These are phyloP conservation scores for Peromyscus melanophrys DNA, from an alignment of 2,797 vertebrate genomes.

Conservation along the genomic window DNA sequence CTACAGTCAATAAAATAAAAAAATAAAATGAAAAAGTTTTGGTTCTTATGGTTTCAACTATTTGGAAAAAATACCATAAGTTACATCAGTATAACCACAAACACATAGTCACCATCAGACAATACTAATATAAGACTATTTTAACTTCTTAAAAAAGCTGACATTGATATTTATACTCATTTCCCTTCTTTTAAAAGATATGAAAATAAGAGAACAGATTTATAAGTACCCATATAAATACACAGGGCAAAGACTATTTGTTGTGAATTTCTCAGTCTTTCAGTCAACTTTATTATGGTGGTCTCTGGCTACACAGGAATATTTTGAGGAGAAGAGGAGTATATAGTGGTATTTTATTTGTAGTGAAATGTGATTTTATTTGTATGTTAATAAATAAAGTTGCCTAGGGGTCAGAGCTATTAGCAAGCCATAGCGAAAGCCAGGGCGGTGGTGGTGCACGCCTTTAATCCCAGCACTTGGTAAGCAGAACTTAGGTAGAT, in stretches of 20 bases:
- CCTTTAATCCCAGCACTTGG: no score
- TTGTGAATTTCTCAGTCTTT: constrained; percentile 53
- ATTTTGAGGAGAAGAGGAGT: constrained; percentile 16
- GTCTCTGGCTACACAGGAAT: background rate
- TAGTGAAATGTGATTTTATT: no score
- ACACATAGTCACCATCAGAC: constrained; percentile 10
- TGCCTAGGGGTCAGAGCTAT: no score
- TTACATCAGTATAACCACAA: background rate
- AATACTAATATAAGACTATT: constrained; percentile 19
- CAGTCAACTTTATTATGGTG: constrained; percentile 3
- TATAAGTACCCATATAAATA: background rate
- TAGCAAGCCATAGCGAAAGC: no score
- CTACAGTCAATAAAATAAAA: constrained; percentile 50
- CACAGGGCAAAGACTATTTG: background rate
- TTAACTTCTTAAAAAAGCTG: constrained; percentile 39
- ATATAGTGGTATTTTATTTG: no score
- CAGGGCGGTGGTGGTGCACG: no score
- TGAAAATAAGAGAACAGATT: constrained; percentile 34
- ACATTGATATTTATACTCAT: background rate
- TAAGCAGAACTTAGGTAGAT: no score
- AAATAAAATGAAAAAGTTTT: constrained; percentile 39
- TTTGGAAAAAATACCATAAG: background rate
- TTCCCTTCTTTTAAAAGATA: background rate
- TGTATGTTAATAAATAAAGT: no score
- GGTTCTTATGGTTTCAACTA: constrained; percentile 37